Percentiles rank a stretch among this genome's conserved stretches.
Evolutionary conservation across 2,888 invertebrate species (phyloP).

Genomic region (Syrista parreyssii): DNA sequence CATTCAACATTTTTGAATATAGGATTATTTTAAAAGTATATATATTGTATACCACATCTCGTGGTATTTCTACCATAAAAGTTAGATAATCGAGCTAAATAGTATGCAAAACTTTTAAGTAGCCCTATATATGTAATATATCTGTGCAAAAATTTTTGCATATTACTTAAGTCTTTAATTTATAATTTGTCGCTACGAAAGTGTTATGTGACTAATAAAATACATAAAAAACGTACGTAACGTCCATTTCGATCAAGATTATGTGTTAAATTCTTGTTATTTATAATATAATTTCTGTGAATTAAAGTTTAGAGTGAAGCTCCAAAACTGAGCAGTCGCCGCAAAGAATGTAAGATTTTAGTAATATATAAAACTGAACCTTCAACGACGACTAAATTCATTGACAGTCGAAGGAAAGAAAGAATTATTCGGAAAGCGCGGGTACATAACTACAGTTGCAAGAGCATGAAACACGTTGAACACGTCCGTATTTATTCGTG

Average conservation of each 20-base stretch:
- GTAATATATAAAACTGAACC: neutral
- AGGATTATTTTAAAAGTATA: neutral
- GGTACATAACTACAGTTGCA: neutral
- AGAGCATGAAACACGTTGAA: neutral
- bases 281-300: neutral
- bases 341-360: neutral
- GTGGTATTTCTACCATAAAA: neutral
- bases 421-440: neutral
- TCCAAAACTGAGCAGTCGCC: neutral
- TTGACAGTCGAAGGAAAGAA: neutral
- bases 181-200: neutral
- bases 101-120: neutral
- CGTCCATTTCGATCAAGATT: neutral
- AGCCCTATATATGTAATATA: neutral
- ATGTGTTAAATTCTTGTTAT: neutral
- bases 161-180: neutral
- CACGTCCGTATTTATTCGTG: neutral
- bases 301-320: neutral
- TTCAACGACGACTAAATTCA: neutral
- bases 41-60: neutral
- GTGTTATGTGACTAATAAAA: neutral
- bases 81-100: neutral
- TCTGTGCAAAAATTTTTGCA: neutral
- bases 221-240: neutral
- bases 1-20: neutral